These are phyloP conservation scores for Choristoneura rosaceana DNA, from an alignment of 2,888 invertebrate species.

Conservation along the genomic window DNA sequence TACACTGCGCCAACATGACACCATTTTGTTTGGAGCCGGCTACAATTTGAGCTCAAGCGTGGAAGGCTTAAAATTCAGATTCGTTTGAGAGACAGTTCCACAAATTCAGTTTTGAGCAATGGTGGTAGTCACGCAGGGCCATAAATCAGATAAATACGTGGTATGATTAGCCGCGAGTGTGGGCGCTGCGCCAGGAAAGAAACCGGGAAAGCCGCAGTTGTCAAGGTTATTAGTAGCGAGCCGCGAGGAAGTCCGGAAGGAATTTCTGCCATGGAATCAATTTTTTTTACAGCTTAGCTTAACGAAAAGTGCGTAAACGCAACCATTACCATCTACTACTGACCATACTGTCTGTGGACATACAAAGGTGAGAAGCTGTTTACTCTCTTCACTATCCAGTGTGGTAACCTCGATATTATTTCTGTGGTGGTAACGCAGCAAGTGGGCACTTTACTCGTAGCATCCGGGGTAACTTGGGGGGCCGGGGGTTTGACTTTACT, in stretches of 20 bases:
- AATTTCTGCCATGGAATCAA: not conserved
- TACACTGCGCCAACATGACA: constrained; percentile 76
- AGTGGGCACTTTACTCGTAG: too few species aligned
- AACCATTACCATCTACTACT: not conserved
- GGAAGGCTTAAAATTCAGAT: constrained; percentile 57
- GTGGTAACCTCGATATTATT: too few species aligned
- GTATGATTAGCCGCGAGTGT: constrained; percentile 57
- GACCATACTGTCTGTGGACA: too few species aligned
- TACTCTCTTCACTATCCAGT: too few species aligned
- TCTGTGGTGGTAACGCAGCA: too few species aligned
- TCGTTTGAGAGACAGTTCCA: constrained; percentile 59
- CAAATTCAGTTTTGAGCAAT: constrained; percentile 79
- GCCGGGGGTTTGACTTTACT: too few species aligned
- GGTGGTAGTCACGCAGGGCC: constrained; percentile 72
- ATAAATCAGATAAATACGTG: constrained; percentile 77
- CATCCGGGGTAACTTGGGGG: too few species aligned
- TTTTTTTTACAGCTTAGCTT: not conserved
- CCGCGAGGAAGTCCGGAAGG: constrained; percentile 4
- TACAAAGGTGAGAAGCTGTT: too few species aligned
- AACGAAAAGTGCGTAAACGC: not conserved
- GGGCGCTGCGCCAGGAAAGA: constrained; percentile 20
- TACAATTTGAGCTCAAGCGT: constrained; percentile 59
- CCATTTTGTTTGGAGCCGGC: constrained; percentile 53
- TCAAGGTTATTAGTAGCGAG: constrained; percentile 16
- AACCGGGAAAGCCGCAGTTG: constrained; percentile 18